phyloP scores from a whole-genome alignment of 2,888 invertebrate species.

The Hirtodrosophila cameraria region DNA sequence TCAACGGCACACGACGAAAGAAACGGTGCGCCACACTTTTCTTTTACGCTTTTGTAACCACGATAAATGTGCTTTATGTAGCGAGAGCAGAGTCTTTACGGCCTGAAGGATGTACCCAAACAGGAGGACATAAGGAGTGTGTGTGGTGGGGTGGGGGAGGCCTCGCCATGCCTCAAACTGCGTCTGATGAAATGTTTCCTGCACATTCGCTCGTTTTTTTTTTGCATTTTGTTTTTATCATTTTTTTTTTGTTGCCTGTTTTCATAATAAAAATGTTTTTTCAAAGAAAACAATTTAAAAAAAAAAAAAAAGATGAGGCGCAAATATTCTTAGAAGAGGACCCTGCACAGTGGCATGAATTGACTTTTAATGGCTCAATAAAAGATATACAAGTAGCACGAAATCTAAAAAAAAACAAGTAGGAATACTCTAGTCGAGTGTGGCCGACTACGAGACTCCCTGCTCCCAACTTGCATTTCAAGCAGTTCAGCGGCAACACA shows the following conservation, averaged over 20 bases:
- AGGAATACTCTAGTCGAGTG: too few relatives aligned
- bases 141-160: background rate
- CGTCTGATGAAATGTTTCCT: conserved; percentile 79
- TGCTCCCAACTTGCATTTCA: too few relatives aligned
- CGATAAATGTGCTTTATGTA: conserved; percentile 79
- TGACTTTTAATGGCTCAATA: background rate
- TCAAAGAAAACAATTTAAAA: conserved; percentile 16
- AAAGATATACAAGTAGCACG: too few relatives aligned
- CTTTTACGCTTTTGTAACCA: conserved; percentile 79
- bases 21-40: conserved; percentile 67
- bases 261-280: conserved; percentile 32
- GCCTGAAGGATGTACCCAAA: conserved; percentile 12
- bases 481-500: too few relatives aligned
- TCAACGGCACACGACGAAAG: conserved; percentile 41
- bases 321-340: background rate
- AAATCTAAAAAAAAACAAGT: too few relatives aligned
- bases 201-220: conserved; percentile 65
- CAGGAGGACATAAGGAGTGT: too few relatives aligned
- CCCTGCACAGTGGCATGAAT: conserved; percentile 19
- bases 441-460: too few relatives aligned
- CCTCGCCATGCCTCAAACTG: background rate
- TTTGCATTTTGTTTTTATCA: conserved; percentile 49
- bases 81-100: conserved; percentile 54
- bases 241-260: conserved; percentile 19
- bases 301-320: conserved; percentile 27